These are phyloP conservation scores for Hanleya hanleyi DNA, from an alignment of 2,888 invertebrate genomes.

Conservation along the genomic window DNA sequence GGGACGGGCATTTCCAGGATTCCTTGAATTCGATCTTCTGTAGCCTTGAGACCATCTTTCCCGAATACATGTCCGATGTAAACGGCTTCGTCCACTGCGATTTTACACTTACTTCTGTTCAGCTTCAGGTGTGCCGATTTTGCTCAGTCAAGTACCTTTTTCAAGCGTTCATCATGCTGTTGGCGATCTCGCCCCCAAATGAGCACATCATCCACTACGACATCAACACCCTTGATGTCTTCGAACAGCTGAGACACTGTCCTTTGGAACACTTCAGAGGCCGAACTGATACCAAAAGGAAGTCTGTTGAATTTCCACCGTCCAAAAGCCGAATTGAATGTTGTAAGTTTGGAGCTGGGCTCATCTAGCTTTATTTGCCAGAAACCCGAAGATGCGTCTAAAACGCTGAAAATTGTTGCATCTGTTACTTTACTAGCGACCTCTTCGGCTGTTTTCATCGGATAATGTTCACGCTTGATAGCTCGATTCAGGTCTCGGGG, in stretches of 20 bases:
- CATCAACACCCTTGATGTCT: constrained; percentile 19
- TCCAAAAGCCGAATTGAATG: constrained; percentile 28
- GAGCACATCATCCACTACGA: constrained; percentile 29
- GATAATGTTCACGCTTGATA: background rate
- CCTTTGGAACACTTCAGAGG: constrained; percentile 34
- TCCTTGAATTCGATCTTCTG: background rate
- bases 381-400: constrained; percentile 34
- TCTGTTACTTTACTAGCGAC: constrained; percentile 10
- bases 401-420: constrained; percentile 27
- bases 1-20: background rate
- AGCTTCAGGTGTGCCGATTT: background rate
- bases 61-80: background rate
- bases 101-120: background rate
- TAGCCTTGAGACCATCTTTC: background rate
- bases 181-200: constrained; percentile 22
- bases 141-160: constrained; percentile 10
- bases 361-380: constrained; percentile 38
- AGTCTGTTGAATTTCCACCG: constrained; percentile 20
- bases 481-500: background rate
- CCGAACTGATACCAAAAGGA: constrained; percentile 28
- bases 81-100: background rate
- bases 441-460: background rate
- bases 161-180: constrained; percentile 21
- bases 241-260: constrained; percentile 24
- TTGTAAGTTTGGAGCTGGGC: constrained; percentile 25